phyloP scores from a whole-genome alignment of 2,797 vertebrate species.

The Aldrovandia affinis region DNA sequence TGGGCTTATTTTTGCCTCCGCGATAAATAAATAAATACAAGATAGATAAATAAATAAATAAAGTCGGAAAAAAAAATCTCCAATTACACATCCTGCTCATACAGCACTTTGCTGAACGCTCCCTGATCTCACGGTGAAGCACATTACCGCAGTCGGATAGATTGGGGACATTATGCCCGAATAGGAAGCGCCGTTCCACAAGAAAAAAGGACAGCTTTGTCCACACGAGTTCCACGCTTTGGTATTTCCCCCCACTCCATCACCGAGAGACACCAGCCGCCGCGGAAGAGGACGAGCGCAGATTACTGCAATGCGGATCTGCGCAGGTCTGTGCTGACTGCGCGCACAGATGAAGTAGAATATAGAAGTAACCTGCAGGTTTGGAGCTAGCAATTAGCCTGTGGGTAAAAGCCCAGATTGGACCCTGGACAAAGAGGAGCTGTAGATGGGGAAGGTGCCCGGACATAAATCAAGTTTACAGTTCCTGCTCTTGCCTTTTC shows the following conservation, averaged over 20 bases:
- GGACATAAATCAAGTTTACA: not conserved
- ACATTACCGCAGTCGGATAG: not conserved
- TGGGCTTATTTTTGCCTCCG: not conserved
- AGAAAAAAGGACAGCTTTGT: not conserved
- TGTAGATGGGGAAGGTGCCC: too few relatives aligned
- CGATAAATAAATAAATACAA: not conserved
- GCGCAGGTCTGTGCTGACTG: not conserved
- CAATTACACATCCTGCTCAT: slow-evolving; percentile 49
- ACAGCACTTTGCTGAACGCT: slow-evolving; percentile 44
- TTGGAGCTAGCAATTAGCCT: slow-evolving; percentile 43
- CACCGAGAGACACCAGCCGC: too few relatives aligned
- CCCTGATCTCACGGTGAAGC: not conserved
- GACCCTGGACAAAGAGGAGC: slow-evolving; percentile 43
- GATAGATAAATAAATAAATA: not conserved
- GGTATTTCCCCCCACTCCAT: not conserved
- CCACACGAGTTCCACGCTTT: not conserved
- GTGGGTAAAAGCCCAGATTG: slow-evolving; percentile 35
- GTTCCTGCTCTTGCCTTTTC: too few relatives aligned
- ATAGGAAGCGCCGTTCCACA: not conserved
- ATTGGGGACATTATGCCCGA: not conserved
- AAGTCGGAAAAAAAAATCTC: not conserved
- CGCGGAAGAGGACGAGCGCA: not conserved
- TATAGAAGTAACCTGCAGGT: slow-evolving; percentile 31
- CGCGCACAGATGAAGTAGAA: not conserved
- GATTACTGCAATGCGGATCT: not conserved